Evolutionary conservation across 2,797 vertebrate species (phyloP), one percentile per base, ranked within the genome.

Genomic region (Galaxias olidus): DNA sequence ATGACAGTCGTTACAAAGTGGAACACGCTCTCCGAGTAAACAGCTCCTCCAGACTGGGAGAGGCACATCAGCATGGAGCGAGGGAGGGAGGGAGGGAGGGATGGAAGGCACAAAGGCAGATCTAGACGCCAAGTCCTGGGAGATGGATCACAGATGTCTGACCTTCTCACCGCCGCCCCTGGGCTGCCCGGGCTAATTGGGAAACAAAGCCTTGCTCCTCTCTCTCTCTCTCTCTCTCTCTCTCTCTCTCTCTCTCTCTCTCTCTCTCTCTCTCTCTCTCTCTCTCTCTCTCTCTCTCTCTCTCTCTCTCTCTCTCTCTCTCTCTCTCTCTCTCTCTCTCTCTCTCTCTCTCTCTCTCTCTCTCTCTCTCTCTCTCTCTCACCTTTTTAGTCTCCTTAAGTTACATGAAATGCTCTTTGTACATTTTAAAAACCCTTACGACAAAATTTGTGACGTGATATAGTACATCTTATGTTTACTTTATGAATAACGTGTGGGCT

Each of bases 131-230:
- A 10, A 71, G 70, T 53, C 71, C 74, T 63, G 60, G 68, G 79
- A 84, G 81, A 83, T 77, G 76, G 81, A 84, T 84, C 78, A 76
- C 84, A 88, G 85, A 89, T 88, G 88, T 88, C 78, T 83, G 85
- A 89, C 81, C 19, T 69, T 50, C 54, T 1, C 42, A 18, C 57
- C 4, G 11, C 59, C 45, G 41, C 57, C n/a, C 79, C 74, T 18
- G 54, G 44, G 69, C 61, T 7, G 19, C 76, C 67, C 55, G 72
- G 66, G 58, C 75, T 82, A 81, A 86, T 72, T 75, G 66, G 68
- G 71, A 81, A 81, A 87, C 74, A 84, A 74, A 84, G 57, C 66
- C 43, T 67, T 8, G 69, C 62, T 55, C 50, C 68, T 65, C 51
- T 65, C 69, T 63, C 41, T 71, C 45, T 63, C 40, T 1, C 0